A percentile compares a stretch with the other conserved stretches of the same genome.
Conservation (phyloP, 1,140 invertebrate species). For the Drosophila insularis region DNA sequence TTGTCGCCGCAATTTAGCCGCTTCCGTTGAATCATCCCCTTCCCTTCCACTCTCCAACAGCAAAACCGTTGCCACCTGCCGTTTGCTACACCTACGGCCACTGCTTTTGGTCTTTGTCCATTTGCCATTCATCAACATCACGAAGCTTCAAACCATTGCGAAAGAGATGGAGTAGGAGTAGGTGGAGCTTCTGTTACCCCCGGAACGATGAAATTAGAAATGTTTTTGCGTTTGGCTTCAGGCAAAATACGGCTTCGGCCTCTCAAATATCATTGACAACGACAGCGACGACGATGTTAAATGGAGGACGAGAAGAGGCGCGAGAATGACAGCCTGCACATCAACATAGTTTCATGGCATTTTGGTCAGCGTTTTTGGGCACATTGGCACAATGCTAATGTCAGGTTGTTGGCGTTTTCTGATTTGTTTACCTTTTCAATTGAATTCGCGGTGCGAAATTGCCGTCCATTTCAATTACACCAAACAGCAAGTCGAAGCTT, state of each 20-base stretch:
- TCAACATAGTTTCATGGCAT: constrained; percentile 61
- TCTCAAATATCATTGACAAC: not conserved
- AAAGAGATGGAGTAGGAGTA: not conserved
- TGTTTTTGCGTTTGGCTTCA: constrained; percentile 64
- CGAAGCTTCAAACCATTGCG: not conserved
- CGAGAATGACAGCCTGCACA: constrained; percentile 36
- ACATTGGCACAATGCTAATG: constrained; percentile 53
- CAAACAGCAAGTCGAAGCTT: constrained; percentile 22
- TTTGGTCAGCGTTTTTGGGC: constrained; percentile 43
- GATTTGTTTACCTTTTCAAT: constrained; percentile 76
- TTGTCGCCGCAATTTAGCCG: constrained; percentile 67
- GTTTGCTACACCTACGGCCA: not conserved
- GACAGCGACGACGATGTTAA: not conserved
- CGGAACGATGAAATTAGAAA: constrained; percentile 63
- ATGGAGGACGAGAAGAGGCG: not conserved
- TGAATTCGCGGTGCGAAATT: constrained; percentile 56
- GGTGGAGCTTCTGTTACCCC: not conserved
- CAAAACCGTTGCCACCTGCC: constrained; percentile 57
- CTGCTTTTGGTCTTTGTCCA: constrained; percentile 39
- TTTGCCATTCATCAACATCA: constrained; percentile 67
- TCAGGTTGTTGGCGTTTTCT: constrained; percentile 60
- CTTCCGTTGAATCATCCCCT: constrained; percentile 33
- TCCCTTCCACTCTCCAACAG: not conserved
- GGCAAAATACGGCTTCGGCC: constrained; percentile 26
- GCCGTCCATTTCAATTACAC: constrained; percentile 55